phyloP scores from a whole-genome alignment of 2,113 vertebrate species.

The Microtus montanus region DNA sequence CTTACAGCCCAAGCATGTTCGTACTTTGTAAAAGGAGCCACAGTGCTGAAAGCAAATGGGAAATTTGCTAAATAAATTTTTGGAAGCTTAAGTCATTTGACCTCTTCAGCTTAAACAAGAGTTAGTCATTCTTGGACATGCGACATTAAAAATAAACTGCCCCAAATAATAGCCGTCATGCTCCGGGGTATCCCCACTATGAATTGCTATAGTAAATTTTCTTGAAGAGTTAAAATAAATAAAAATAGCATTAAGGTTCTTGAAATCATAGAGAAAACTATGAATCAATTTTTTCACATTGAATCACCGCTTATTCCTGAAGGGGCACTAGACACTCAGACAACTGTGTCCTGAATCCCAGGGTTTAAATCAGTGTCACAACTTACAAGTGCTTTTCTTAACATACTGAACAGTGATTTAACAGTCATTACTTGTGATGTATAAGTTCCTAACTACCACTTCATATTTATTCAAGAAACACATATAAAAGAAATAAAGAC shows the following conservation, averaged over 20 bases:
- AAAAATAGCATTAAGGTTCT: slow-evolving; percentile 18
- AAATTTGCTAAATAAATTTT: slow-evolving; percentile 71
- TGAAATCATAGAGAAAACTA: slow-evolving; percentile 40
- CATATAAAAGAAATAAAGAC: slow-evolving; percentile 46
- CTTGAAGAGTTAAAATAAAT: slow-evolving; percentile 56
- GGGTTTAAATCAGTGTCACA: not conserved
- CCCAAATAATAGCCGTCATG: slow-evolving; percentile 60
- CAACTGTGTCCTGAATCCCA: not conserved
- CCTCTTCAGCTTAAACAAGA: slow-evolving; percentile 72
- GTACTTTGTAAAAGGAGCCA: slow-evolving; percentile 59
- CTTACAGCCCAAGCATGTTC: slow-evolving; percentile 8
- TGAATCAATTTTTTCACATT: not conserved
- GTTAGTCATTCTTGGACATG: slow-evolving; percentile 75
- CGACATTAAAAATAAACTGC: slow-evolving; percentile 73
- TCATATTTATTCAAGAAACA: slow-evolving; percentile 59
- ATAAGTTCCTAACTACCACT: not conserved
- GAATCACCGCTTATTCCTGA: not conserved
- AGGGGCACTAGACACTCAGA: not conserved
- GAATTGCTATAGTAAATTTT: slow-evolving; percentile 51
- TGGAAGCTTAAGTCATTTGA: slow-evolving; percentile 72
- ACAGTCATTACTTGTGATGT: not conserved
- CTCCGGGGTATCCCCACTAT: slow-evolving; percentile 49
- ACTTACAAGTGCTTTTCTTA: not conserved
- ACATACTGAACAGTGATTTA: not conserved
- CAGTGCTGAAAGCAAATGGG: slow-evolving; percentile 68